Percentiles rank a stretch among this genome's conserved stretches.
Conservation (phyloP, 2,113 vertebrate genomes). For the Ciconia stormi region DNA sequence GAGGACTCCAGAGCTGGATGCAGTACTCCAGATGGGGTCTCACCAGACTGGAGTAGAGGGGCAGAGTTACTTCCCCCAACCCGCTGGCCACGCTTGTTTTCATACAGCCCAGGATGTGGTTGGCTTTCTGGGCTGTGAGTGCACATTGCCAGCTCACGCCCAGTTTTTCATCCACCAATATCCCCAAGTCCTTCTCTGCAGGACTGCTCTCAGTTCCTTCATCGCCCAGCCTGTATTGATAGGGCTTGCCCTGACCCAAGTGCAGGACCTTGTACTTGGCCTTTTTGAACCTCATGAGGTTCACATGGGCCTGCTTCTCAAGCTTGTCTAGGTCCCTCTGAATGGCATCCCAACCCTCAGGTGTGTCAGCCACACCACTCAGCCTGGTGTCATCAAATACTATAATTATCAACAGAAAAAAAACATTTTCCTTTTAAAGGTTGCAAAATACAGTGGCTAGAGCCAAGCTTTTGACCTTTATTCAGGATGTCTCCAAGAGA, state of each 20-base stretch:
- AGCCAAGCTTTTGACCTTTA: background rate
- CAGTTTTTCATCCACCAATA: background rate
- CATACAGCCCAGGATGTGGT: background rate
- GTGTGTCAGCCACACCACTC: background rate
- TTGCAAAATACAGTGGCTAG: background rate
- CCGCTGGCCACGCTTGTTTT: fast-evolving
- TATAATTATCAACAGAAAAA: background rate
- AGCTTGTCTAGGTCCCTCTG: background rate
- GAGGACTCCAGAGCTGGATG: background rate
- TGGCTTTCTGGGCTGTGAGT: background rate
- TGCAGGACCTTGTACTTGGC: background rate
- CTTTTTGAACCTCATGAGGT: background rate
- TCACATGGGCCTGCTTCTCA: too few species aligned
- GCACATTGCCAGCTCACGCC: background rate
- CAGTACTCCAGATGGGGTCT: background rate
- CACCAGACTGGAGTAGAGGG: background rate
- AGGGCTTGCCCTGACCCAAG: fast-evolving
- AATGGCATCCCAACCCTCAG: background rate
- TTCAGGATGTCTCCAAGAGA: background rate
- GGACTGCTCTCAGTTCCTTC: background rate
- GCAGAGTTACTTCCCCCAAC: background rate
- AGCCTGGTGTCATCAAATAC: background rate
- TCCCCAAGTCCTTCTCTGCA: background rate
- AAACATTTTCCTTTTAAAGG: background rate
- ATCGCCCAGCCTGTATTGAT: background rate